Evolutionary conservation across 2,113 vertebrate species (phyloP).

Genomic region (western clawed frog (Xenopus tropicalis)): UCB_Xtro_10.0 CM004447.2:112156501-112157000

Average conservation of each 20-base stretch:
- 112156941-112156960: too few relatives aligned
- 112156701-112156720: conserved; percentile 41
- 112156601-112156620: conserved; percentile 61
- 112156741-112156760: conserved; percentile 52
- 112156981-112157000: too few relatives aligned
- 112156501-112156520: conserved; percentile 46
- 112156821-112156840: neutral
- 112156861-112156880: neutral
- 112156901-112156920: too few relatives aligned
- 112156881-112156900: conserved; percentile 1
- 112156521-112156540: conserved; percentile 53
- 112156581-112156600: conserved; percentile 57
- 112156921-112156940: too few relatives aligned
- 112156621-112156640: conserved; percentile 52
- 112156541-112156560: conserved; percentile 53
- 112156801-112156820: conserved; percentile 8
- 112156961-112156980: too few relatives aligned
- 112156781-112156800: conserved; percentile 29
- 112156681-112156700: conserved; percentile 47
- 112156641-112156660: conserved; percentile 57
- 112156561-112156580: conserved; percentile 52
- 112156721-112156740: conserved; percentile 21
- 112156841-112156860: neutral
- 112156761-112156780: conserved; percentile 42
- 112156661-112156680: conserved; percentile 50